Evolutionary conservation across 2,113 vertebrate species (phyloP).

Genomic region (Patagioenas fasciata): DNA sequence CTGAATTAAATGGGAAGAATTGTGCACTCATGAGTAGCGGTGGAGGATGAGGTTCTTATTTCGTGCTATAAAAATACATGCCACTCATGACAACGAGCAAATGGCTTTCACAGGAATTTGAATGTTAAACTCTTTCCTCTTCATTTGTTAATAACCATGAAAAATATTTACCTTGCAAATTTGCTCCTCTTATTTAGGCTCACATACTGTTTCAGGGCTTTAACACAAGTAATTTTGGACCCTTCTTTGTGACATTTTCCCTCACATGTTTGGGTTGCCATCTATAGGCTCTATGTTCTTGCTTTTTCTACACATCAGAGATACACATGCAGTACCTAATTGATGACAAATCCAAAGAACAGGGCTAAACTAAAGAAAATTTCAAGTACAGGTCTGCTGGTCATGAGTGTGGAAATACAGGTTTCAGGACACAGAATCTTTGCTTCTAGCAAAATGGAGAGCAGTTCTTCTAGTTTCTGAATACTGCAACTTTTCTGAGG

Average conservation of each 20-base stretch:
- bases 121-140: neutral
- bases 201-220: neutral
- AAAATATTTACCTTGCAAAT: neutral
- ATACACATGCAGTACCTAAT: neutral
- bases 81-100: slow-evolving; percentile 9
- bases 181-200: neutral
- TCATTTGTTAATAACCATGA: neutral
- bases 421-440: neutral
- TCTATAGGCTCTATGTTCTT: neutral
- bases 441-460: neutral
- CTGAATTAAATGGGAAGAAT: slow-evolving; percentile 54
- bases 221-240: neutral
- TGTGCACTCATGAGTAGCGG: neutral
- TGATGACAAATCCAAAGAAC: neutral
- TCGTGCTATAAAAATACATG: neutral
- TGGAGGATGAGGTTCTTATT: slow-evolving; percentile 18
- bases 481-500: neutral
- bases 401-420: neutral
- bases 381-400: neutral
- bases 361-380: neutral
- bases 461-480: neutral
- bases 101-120: neutral
- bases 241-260: neutral
- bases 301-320: neutral
- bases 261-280: neutral